Evolutionary conservation across 2,888 invertebrate genomes (phyloP), one percentile per base, ranked within the genome.

Genomic region (Leucoma salicis): DNA sequence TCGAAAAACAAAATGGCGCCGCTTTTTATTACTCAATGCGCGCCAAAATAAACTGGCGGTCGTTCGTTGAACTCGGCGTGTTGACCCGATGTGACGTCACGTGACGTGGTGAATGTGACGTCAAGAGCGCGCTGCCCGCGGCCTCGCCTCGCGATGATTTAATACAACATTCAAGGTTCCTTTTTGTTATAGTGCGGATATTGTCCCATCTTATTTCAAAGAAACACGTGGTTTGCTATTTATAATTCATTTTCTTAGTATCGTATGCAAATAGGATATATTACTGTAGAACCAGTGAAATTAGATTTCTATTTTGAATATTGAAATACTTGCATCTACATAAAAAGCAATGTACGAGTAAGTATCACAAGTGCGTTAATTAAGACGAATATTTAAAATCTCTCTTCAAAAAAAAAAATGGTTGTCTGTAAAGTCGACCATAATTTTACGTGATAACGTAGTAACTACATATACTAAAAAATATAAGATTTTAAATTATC

Each of bases 1-100:
- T 54, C 54, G 55, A 66, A 66, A 63, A 57, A 60, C 68, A 80
- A 82, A 70, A 81, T 81, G 80, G 81, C 74, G 70, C 47, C 57
- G 21, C 33, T 27, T 53, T 49, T 64, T 77, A 76, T 74, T 72
- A 63, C 63, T 48, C 62, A 66, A 66, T 70, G 75, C 76, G 77
- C 80, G 82, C 83, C 82, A 83, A 86, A 86, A 82, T 82, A 79
- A 77, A 77, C 71, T 76, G 74, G 76, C 82, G 86, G 85, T 78
- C 86, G 87, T 86, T 85, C 85, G 81, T 84, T 82, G 79, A 86
- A 78, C 71, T 54, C 57, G 61, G 69, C 76, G 73, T 72, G 74
- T 65, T 70, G 74, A 63, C 63, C 58, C 51, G 63, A 43, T 40
- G 63, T 74, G 74, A 79, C 82, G 81, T 80, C 71, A 70, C 59